Evolutionary conservation across 2,113 vertebrate genomes (phyloP).

Genomic region (Cynocephalus volans): DNA sequence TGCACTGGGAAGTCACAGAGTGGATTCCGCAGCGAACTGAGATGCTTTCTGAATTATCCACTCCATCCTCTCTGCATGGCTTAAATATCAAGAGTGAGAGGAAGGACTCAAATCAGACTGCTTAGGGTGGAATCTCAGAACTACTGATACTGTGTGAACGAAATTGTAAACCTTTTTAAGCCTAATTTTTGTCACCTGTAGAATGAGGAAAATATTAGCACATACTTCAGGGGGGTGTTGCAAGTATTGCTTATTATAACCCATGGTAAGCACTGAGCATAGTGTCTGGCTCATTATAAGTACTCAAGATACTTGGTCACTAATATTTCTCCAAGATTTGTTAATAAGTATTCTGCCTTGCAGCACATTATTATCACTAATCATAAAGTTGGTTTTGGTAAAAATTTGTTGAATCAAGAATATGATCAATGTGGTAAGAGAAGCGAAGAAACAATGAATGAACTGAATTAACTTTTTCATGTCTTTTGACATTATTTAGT

Average conservation of each 20-base stretch:
- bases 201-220: not conserved
- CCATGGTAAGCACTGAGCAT: not conserved
- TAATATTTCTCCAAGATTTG: constrained; percentile 17
- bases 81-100: not conserved
- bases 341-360: constrained; percentile 13
- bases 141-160: not conserved
- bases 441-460: not conserved
- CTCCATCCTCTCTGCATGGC: not conserved
- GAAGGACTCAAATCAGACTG: not conserved
- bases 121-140: not conserved
- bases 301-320: constrained; percentile 2
- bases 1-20: not conserved
- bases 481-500: not conserved
- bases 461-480: not conserved
- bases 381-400: constrained; percentile 28
- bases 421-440: not conserved
- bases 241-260: not conserved
- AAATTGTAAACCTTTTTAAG: not conserved
- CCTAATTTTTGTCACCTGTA: constrained; percentile 18
- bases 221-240: not conserved
- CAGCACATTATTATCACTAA: not conserved
- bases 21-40: not conserved
- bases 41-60: not conserved
- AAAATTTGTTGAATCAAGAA: constrained; percentile 14
- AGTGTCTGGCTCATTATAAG: not conserved